Evolutionary conservation across 2,113 vertebrate genomes (phyloP).

Genomic region (Callocephalon fimbriatum): DNA sequence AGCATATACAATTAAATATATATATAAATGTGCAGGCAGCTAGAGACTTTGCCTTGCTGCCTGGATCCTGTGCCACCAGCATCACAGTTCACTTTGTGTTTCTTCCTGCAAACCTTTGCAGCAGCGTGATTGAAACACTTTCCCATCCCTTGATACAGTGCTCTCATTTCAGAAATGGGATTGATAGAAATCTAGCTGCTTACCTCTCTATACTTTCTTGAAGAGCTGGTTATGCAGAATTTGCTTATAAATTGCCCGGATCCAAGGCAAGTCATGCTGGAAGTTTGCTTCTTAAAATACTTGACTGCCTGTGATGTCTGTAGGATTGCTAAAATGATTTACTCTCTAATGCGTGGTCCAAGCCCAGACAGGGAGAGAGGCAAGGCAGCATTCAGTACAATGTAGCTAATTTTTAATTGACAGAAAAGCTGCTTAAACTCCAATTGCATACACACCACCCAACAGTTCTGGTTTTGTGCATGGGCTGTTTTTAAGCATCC

Average conservation of each 20-base stretch:
- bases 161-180: not conserved
- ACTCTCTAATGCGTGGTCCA: not conserved
- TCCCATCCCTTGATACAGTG: accelerated
- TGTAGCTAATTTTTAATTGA: not conserved
- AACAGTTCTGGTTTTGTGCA: not conserved
- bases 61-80: not conserved
- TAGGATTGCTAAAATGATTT: not conserved
- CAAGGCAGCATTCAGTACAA: not conserved
- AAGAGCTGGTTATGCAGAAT: not conserved
- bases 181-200: not conserved
- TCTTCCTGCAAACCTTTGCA: not conserved
- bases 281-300: not conserved
- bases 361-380: not conserved
- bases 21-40: not conserved
- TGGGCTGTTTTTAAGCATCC: not conserved
- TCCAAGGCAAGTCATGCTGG: not conserved
- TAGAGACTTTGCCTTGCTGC: not conserved
- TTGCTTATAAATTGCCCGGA: not conserved
- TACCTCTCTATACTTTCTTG: not conserved
- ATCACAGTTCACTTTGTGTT: not conserved
- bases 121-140: accelerated
- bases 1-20: not conserved
- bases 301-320: not conserved
- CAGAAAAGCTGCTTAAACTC: not conserved
- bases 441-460: not conserved